phyloP scores from a whole-genome alignment of 2,113 vertebrate species.

The Petrocephalus microphthalmus region DNA sequence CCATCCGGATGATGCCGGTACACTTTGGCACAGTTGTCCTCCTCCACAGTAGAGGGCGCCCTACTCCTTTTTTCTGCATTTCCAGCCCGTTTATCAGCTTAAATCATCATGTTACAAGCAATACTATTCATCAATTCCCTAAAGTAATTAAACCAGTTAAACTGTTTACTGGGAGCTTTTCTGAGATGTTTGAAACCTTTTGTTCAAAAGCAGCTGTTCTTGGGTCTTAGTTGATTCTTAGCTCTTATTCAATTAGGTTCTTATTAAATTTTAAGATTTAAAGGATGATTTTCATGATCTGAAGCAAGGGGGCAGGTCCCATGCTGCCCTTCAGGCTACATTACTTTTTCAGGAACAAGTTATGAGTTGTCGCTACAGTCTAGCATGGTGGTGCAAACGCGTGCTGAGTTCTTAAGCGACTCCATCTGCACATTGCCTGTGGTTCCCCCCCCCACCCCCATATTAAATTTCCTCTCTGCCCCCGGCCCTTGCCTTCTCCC shows the following conservation, averaged over 20 bases:
- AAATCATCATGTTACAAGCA: neutral
- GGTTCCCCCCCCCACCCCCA: neutral
- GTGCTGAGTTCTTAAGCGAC: neutral
- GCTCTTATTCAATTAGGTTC: no score
- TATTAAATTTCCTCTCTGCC: neutral
- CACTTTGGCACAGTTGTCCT: neutral
- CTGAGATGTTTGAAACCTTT: neutral
- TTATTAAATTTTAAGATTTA: neutral
- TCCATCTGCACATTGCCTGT: neutral
- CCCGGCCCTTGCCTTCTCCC: neutral
- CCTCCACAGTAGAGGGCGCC: neutral
- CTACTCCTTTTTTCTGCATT: neutral
- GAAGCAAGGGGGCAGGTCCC: neutral
- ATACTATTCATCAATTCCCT: neutral
- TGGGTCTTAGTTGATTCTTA: neutral
- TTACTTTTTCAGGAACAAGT: neutral
- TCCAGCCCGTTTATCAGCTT: neutral
- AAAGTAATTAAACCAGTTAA: neutral
- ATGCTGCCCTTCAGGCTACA: neutral
- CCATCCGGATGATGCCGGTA: neutral
- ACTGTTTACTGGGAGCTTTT: neutral
- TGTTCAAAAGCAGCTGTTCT: neutral
- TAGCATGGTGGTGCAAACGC: neutral
- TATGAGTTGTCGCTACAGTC: neutral
- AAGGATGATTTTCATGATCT: neutral